Percentiles rank a stretch among this genome's conserved stretches.
Evolutionary conservation across 2,888 invertebrate species (phyloP).

Genomic region (Glaucopsyche alexis): DNA sequence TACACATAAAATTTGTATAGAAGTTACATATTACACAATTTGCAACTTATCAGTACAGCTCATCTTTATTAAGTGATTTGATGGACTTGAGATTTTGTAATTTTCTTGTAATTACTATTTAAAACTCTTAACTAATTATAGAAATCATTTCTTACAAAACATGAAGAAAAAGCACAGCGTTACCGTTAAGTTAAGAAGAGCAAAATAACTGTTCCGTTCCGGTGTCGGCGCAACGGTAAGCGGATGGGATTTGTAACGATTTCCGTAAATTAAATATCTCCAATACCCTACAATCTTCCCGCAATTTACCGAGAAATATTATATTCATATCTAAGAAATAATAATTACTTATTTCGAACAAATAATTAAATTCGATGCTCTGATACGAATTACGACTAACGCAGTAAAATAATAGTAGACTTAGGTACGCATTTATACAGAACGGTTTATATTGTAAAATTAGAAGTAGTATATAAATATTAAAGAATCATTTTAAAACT

Average conservation of each 20-base stretch:
- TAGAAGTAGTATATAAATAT: too few relatives aligned
- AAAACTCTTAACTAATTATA: not conserved
- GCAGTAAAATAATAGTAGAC: too few relatives aligned
- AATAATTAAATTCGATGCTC: not conserved
- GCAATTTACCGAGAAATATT: slow-evolving; percentile 11
- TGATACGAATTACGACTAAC: not conserved
- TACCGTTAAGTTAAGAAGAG: slow-evolving; percentile 64
- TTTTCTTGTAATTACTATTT: too few relatives aligned
- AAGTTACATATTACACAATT: too few relatives aligned
- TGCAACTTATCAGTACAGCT: too few relatives aligned
- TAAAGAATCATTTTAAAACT: too few relatives aligned
- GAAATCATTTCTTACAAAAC: slow-evolving; percentile 46
- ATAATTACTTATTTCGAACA: not conserved
- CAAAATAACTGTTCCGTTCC: slow-evolving; percentile 69
- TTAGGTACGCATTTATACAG: too few relatives aligned
- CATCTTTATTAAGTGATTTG: too few relatives aligned
- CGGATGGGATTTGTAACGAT: slow-evolving; percentile 37
- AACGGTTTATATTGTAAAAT: too few relatives aligned
- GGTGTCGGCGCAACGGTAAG: slow-evolving; percentile 50
- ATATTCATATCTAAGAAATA: not conserved
- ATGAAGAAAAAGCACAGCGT: slow-evolving; percentile 69
- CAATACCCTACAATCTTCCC: slow-evolving; percentile 14
- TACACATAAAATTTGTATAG: too few relatives aligned
- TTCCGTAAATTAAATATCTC: slow-evolving; percentile 25
- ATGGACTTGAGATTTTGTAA: too few relatives aligned